A percentile compares a stretch with the other conserved stretches of the same genome.
Evolutionary conservation across 2,797 vertebrate genomes (phyloP).

Genomic region (Syngnathus acus): DNA sequence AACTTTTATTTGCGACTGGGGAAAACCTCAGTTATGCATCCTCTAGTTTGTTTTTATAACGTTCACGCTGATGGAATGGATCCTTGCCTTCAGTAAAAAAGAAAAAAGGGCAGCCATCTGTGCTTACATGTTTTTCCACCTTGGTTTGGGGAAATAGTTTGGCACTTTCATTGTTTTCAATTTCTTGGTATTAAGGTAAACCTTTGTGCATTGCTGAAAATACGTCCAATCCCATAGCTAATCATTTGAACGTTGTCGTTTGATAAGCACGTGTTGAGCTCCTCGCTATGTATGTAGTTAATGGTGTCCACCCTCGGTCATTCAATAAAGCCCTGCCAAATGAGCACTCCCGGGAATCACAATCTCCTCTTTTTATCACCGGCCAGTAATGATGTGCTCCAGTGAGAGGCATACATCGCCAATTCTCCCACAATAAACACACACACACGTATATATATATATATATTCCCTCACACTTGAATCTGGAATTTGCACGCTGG

Average conservation of each 20-base stretch:
- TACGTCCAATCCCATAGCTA: neutral
- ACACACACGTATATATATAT: slow-evolving; percentile 14
- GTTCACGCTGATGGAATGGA: slow-evolving; percentile 50
- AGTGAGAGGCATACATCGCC: slow-evolving; percentile 42
- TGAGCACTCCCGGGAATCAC: slow-evolving; percentile 31
- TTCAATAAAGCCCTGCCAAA: slow-evolving; percentile 42
- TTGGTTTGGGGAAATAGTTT: slow-evolving; percentile 61
- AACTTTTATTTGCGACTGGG: slow-evolving; percentile 62
- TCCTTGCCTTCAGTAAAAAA: slow-evolving; percentile 56
- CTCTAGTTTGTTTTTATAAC: slow-evolving; percentile 63
- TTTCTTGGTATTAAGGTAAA: slow-evolving; percentile 44
- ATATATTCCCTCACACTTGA: slow-evolving; percentile 6
- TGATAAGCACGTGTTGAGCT: slow-evolving; percentile 20
- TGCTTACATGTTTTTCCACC: slow-evolving; percentile 55
- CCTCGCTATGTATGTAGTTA: slow-evolving; percentile 40
- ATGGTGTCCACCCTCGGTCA: slow-evolving; percentile 38
- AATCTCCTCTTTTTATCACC: slow-evolving; percentile 54
- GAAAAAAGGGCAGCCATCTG: slow-evolving; percentile 33
- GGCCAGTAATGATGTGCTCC: slow-evolving; percentile 58
- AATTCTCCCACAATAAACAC: slow-evolving; percentile 14
- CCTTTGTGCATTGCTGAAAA: slow-evolving; percentile 10
- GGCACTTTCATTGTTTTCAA: slow-evolving; percentile 56
- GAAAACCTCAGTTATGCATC: slow-evolving; percentile 64
- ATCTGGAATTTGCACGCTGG: slow-evolving; percentile 17
- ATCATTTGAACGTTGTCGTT: neutral